Percentiles rank a stretch among this genome's conserved stretches.
These are phyloP conservation scores for Furcifer pardalis DNA, from an alignment of 2,797 vertebrate species.

Conservation along the genomic window DNA sequence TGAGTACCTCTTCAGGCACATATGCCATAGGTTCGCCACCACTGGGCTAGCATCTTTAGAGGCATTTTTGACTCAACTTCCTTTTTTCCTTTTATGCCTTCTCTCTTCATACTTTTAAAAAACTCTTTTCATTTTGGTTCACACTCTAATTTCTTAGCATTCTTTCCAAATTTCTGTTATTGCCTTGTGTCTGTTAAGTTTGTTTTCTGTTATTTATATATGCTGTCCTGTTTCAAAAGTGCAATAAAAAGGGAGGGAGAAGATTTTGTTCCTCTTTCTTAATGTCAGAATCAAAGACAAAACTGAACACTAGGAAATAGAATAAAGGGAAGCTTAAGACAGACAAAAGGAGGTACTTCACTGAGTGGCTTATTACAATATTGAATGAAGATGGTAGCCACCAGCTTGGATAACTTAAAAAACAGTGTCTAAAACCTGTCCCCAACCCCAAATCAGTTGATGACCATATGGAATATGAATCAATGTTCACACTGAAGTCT, in stretches of 20 bases:
- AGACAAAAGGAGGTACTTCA: background rate
- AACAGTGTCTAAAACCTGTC: no score
- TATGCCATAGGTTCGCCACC: no score
- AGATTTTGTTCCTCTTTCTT: background rate
- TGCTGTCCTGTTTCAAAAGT: conserved; percentile 10
- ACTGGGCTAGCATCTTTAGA: background rate
- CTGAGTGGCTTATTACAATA: background rate
- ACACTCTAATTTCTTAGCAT: background rate
- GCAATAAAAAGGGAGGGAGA: background rate
- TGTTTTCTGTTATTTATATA: conserved; percentile 20
- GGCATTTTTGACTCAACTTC: background rate
- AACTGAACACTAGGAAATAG: background rate
- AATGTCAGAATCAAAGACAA: background rate
- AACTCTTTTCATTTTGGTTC: no score
- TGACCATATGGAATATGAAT: no score
- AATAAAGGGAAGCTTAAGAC: background rate
- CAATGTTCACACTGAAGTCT: no score
- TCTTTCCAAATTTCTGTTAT: background rate
- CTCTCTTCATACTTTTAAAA: no score
- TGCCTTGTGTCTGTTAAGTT: conserved; percentile 3
- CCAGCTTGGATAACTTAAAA: background rate
- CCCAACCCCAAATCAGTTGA: no score
- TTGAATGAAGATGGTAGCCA: background rate
- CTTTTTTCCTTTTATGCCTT: background rate
- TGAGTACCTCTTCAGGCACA: no score